Conservation (phyloP, 2,113 vertebrate species). For the Neopipo cinnamomea region DNA sequence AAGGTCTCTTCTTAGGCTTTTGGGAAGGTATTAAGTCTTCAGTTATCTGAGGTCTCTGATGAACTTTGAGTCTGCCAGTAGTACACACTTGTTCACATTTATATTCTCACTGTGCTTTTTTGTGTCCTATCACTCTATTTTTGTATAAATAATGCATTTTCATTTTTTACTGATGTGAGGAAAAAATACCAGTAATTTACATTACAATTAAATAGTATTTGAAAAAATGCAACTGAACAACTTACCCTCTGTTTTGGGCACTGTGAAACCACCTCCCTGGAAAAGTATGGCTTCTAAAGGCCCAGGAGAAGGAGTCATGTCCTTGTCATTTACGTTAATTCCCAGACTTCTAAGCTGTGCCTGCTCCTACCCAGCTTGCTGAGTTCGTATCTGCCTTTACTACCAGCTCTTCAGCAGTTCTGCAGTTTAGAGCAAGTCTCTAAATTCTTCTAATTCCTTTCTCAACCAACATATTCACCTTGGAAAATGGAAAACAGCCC, state of each 20-base stretch:
- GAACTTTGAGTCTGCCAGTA: fast-evolving
- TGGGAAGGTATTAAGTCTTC: neutral
- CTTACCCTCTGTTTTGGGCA: neutral
- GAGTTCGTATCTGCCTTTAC: neutral
- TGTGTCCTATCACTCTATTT: neutral
- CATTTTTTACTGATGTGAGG: neutral
- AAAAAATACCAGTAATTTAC: neutral
- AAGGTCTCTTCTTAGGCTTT: neutral
- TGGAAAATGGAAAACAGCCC: neutral
- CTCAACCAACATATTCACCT: neutral
- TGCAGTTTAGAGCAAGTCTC: neutral
- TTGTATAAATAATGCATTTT: neutral
- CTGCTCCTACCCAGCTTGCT: neutral
- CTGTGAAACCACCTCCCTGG: neutral
- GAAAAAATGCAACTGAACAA: neutral
- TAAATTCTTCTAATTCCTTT: neutral
- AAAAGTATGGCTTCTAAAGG: neutral
- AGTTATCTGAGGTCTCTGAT: neutral
- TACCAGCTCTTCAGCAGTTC: neutral
- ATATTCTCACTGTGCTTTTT: neutral
- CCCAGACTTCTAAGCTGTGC: neutral
- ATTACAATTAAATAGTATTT: neutral
- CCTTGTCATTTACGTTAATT: neutral
- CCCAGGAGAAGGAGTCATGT: neutral
- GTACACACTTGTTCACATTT: neutral